These are phyloP conservation scores for Pipa parva DNA, from an alignment of 2,113 vertebrate species.

Conservation along the genomic window DNA sequence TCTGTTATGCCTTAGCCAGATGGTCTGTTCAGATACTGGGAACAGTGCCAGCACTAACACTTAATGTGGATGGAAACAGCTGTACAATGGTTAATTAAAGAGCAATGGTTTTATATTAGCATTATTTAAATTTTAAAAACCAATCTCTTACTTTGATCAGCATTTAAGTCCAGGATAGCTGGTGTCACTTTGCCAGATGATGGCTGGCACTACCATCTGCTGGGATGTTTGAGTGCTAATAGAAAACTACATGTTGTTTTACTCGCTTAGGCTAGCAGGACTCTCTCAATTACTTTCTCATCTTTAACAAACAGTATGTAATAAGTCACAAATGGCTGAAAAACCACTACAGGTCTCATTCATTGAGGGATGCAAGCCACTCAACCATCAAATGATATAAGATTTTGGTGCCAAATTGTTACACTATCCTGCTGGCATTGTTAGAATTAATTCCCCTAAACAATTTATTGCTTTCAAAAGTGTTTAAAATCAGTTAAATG, in stretches of 20 bases:
- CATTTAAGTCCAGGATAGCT: constrained; percentile 20
- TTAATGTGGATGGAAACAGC: constrained; percentile 21
- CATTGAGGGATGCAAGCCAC: neutral
- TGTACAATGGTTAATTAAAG: constrained; percentile 36
- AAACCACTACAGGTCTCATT: neutral
- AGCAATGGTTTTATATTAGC: constrained; percentile 7
- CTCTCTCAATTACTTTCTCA: constrained; percentile 23
- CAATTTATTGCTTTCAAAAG: too few relatives aligned
- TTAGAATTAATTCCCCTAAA: too few relatives aligned
- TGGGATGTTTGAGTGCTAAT: constrained; percentile 16
- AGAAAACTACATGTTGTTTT: constrained; percentile 6
- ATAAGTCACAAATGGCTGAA: neutral
- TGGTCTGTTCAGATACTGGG: constrained; percentile 29
- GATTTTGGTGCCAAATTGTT: neutral
- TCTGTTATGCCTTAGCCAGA: constrained; percentile 19
- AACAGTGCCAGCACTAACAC: constrained; percentile 19
- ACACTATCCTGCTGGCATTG: neutral
- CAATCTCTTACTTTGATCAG: constrained; percentile 19
- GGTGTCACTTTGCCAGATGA: constrained; percentile 20
- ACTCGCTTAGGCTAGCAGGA: constrained; percentile 11
- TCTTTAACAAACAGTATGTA: constrained; percentile 9
- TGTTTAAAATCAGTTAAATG: too few relatives aligned
- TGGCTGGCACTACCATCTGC: constrained; percentile 23
- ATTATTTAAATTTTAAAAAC: constrained; percentile 13
- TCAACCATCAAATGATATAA: neutral